phyloP scores from a whole-genome alignment of 2,797 vertebrate species.

The Garrulus glandarius region DNA sequence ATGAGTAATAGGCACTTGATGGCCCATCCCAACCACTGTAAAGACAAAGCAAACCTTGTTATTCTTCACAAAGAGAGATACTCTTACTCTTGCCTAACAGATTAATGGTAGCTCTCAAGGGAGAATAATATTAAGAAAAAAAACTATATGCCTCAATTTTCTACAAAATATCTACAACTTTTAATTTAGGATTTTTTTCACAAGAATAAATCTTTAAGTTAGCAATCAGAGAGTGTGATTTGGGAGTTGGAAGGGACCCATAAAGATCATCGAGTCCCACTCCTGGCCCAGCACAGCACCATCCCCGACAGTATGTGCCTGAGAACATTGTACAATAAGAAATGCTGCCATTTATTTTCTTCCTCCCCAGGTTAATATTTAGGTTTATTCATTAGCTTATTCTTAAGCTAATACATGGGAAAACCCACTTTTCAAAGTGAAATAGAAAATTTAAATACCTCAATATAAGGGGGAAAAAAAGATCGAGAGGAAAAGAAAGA shows the following conservation, averaged over 20 bases:
- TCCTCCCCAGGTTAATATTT: neutral
- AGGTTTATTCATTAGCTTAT: neutral
- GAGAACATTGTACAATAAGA: neutral
- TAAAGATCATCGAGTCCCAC: fast-evolving
- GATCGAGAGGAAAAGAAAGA: neutral
- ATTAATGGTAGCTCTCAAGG: neutral
- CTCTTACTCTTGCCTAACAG: neutral
- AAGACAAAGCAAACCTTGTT: neutral
- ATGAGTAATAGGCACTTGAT: neutral
- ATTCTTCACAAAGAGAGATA: neutral
- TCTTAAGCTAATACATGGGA: neutral
- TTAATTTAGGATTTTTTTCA: neutral
- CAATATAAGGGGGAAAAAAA: neutral
- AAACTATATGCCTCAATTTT: neutral
- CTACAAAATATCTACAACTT: neutral
- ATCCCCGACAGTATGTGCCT: neutral
- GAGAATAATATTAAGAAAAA: neutral
- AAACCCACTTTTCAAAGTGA: neutral
- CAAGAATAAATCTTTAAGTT: neutral
- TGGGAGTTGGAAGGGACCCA: neutral
- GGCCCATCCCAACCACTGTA: neutral
- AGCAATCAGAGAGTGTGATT: neutral
- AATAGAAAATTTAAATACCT: neutral
- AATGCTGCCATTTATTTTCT: neutral
- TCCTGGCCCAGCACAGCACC: neutral